Base-by-base conservation (phyloP, 2,888 invertebrate genomes). In the Hirtodrosophila duncani region DNA sequence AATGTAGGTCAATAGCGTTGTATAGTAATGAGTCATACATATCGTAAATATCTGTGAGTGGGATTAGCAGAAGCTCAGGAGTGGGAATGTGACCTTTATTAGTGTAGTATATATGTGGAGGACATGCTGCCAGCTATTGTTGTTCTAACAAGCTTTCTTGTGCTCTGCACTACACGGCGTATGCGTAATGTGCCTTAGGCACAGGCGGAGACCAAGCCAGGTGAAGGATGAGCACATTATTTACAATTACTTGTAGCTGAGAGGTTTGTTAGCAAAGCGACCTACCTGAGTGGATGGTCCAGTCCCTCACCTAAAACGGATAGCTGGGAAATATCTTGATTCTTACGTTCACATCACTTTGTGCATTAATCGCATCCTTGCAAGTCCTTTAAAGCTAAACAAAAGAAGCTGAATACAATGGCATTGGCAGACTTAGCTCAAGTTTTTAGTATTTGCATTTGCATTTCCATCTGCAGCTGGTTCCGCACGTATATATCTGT, bases 331-430 rank as follows among this genome's bases (percentile, higher is more conserved):
- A n/a, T n/a, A n/a, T n/a, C n/a, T n/a, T n/a, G n/a, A n/a, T n/a
- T n/a, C n/a, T n/a, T n/a, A n/a, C n/a, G n/a, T n/a, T n/a, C n/a
- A 20, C 33, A 26, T 48, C 20, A 42, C 26, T 38, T n/a, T n/a
- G n/a, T 20, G 48, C 57, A 56, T 46, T 57, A 57, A 42, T 38
- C 48, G 6, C 48, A 56, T 37, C 57, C 48, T 48, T 57, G 57
- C 33, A 48, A 23, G 33, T 31, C 42, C 17, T 42, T 42, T 30
- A 31, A 46, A 26, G 11, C 14, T 7, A 30, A 60, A 49, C 60
- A 57, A 59, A 37, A 38, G 42, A 58, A 59, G 17, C 7, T 3
- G 20, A 37, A 36, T 10, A 17, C 26, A 16, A 13, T 50, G 50
- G 23, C 58, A 58, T 58, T 59, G 43, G 26, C 26, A 33, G 18